A percentile compares a stretch with the other conserved stretches of the same genome.
Conservation (phyloP, 2,888 invertebrate species). For the Hirudinaria manillensis region DNA sequence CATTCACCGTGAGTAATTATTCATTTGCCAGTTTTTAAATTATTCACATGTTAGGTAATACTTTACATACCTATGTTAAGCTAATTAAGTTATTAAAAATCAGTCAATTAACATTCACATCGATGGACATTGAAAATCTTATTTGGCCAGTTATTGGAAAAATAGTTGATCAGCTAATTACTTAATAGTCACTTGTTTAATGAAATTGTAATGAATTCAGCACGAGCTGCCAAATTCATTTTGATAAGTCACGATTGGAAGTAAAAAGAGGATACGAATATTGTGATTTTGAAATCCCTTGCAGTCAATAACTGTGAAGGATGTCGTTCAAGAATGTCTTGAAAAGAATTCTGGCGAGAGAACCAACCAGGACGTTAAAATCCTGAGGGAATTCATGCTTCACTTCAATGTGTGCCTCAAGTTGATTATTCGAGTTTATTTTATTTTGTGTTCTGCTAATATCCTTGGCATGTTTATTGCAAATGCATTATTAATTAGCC, state of each 20-base stretch:
- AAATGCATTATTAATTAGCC: too few species aligned
- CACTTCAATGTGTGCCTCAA: slow-evolving; percentile 63
- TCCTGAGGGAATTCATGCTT: slow-evolving; percentile 90
- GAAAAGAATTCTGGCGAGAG: slow-evolving; percentile 79
- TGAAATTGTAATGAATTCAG: too few species aligned
- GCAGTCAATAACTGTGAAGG: slow-evolving; percentile 57
- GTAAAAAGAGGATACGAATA: too few species aligned
- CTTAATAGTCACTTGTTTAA: too few species aligned
- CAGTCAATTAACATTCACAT: too few species aligned
- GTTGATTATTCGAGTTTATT: not conserved
- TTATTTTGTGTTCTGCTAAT: not conserved
- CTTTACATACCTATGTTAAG: not conserved
- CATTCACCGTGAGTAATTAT: slow-evolving; percentile 9
- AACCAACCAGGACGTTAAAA: slow-evolving; percentile 90
- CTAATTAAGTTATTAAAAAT: too few species aligned
- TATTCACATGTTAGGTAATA: not conserved
- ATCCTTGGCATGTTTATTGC: not conserved
- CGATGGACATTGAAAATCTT: too few species aligned
- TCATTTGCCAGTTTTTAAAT: too few species aligned
- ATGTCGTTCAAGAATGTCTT: slow-evolving; percentile 90
- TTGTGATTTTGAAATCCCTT: not conserved
- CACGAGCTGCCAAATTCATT: too few species aligned
- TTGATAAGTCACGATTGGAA: too few species aligned
- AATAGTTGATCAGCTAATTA: too few species aligned
- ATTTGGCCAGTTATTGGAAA: too few species aligned